Conservation (phyloP, 2,888 invertebrate genomes). For the Hoplodrina blanda region DNA sequence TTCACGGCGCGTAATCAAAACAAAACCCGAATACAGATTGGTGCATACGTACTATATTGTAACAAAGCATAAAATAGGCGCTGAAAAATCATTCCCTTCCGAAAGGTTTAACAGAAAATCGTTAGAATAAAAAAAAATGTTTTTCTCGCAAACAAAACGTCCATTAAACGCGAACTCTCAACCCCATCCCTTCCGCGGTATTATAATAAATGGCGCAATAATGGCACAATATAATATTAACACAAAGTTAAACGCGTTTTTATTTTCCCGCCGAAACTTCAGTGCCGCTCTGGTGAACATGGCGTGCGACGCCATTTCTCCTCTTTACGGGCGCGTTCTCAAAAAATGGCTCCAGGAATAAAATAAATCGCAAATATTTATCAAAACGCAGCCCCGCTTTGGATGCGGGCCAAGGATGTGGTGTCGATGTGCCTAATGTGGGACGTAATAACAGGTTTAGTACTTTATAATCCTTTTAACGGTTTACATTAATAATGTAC, state of each 20-base stretch:
- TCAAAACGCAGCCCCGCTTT: slow-evolving; percentile 79
- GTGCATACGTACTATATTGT: slow-evolving; percentile 60
- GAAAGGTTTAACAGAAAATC: slow-evolving; percentile 81
- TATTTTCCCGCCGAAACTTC: slow-evolving; percentile 87
- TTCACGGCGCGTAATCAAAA: slow-evolving; percentile 59
- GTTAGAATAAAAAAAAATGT: slow-evolving; percentile 83
- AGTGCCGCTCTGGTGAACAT: slow-evolving; percentile 79
- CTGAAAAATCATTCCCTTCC: slow-evolving; percentile 81
- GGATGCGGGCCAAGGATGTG: slow-evolving; percentile 72
- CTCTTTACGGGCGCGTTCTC: slow-evolving; percentile 80
- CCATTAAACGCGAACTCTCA: slow-evolving; percentile 87
- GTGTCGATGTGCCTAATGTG: slow-evolving; percentile 53
- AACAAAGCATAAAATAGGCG: slow-evolving; percentile 73
- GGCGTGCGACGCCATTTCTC: slow-evolving; percentile 79
- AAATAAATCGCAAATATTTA: slow-evolving; percentile 89
- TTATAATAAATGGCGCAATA: slow-evolving; percentile 90
- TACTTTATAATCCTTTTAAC: slow-evolving; percentile 32
- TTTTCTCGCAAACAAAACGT: slow-evolving; percentile 88
- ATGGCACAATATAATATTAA: slow-evolving; percentile 91
- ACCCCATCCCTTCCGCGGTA: slow-evolving; percentile 88
- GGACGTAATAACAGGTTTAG: slow-evolving; percentile 37
- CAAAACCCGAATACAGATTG: slow-evolving; percentile 58
- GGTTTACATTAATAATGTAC: not conserved
- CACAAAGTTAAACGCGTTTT: slow-evolving; percentile 90
- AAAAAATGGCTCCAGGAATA: slow-evolving; percentile 84